These are phyloP conservation scores for Drosophila eugracilis DNA, from an alignment of 1,140 invertebrate species.

Conservation along the genomic window DNA sequence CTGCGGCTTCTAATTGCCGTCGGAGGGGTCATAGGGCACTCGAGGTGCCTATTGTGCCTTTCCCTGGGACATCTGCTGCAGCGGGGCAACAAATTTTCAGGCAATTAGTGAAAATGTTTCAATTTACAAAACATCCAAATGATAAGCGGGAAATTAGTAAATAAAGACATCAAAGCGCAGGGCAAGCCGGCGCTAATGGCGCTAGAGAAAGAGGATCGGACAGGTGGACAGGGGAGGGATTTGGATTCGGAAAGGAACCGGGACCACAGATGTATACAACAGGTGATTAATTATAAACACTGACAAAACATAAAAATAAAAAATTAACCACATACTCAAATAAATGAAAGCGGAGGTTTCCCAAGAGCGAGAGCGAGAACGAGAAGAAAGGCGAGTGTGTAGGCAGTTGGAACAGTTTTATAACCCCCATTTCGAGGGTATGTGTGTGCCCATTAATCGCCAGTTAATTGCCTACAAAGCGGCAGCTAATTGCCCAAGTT, in stretches of 20 bases:
- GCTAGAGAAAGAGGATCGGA: slow-evolving; percentile 32
- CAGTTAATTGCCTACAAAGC: slow-evolving; percentile 80
- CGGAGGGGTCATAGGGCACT: slow-evolving; percentile 66
- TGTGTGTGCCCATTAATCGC: slow-evolving; percentile 72
- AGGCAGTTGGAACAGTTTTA: slow-evolving; percentile 69
- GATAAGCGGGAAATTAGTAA: slow-evolving; percentile 83
- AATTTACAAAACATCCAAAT: slow-evolving; percentile 81
- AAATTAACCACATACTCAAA: slow-evolving; percentile 74
- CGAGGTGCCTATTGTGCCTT: slow-evolving; percentile 39
- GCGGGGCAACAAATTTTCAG: slow-evolving; percentile 71
- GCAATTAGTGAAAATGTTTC: slow-evolving; percentile 82
- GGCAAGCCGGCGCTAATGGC: slow-evolving; percentile 77
- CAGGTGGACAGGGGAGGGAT: slow-evolving; percentile 6
- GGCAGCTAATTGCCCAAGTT: slow-evolving; percentile 73
- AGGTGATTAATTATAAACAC: slow-evolving; percentile 83
- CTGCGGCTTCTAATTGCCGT: slow-evolving; percentile 64
- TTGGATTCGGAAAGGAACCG: slow-evolving; percentile 11
- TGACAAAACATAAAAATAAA: slow-evolving; percentile 83
- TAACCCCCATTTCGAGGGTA: slow-evolving; percentile 43
- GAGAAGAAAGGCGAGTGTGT: slow-evolving; percentile 38
- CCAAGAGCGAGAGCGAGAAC: no score
- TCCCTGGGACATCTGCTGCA: slow-evolving; percentile 35
- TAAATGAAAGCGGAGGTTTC: slow-evolving; percentile 23
- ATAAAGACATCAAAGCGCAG: slow-evolving; percentile 80
- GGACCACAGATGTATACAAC: slow-evolving; percentile 66